These are phyloP conservation scores for Parapsyche elsis DNA, from an alignment of 1,140 invertebrate species.

Conservation along the genomic window DNA sequence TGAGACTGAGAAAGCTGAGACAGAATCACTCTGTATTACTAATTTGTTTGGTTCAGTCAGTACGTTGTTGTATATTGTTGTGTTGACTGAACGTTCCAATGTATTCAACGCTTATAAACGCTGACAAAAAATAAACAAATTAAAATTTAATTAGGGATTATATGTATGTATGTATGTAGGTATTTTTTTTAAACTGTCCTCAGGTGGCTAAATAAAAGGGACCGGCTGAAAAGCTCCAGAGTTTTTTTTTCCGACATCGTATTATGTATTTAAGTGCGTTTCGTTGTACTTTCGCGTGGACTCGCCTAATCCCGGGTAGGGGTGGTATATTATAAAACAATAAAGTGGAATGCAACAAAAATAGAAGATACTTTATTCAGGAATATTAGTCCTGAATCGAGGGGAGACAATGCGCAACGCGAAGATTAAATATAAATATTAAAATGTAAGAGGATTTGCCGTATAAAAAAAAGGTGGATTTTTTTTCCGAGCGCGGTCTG, in stretches of 20 bases:
- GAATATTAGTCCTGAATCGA: background rate
- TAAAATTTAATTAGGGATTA: too few relatives aligned
- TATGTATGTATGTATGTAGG: too few relatives aligned
- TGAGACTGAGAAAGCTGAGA: too few relatives aligned
- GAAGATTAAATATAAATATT: slow-evolving; percentile 34
- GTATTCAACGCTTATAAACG: too few relatives aligned
- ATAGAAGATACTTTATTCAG: slow-evolving; percentile 21
- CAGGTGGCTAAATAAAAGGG: too few relatives aligned
- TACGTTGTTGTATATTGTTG: too few relatives aligned
- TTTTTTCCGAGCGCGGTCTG: background rate
- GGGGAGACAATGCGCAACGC: background rate
- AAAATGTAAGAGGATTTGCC: slow-evolving; percentile 30
- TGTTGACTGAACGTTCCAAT: too few relatives aligned
- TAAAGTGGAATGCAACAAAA: slow-evolving; percentile 22
- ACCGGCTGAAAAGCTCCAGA: too few relatives aligned
- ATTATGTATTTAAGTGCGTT: slow-evolving; percentile 25
- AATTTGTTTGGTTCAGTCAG: too few relatives aligned
- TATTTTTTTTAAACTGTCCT: too few relatives aligned
- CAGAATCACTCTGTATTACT: too few relatives aligned
- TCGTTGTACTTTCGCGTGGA: slow-evolving; percentile 9
- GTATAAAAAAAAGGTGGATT: background rate
- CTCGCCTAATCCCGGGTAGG: background rate
- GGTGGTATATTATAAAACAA: slow-evolving; percentile 19
- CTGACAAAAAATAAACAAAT: too few relatives aligned
- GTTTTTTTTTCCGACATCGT: background rate